phyloP scores from a whole-genome alignment of 2,113 vertebrate species.

The Galeopterus variegatus region DNA sequence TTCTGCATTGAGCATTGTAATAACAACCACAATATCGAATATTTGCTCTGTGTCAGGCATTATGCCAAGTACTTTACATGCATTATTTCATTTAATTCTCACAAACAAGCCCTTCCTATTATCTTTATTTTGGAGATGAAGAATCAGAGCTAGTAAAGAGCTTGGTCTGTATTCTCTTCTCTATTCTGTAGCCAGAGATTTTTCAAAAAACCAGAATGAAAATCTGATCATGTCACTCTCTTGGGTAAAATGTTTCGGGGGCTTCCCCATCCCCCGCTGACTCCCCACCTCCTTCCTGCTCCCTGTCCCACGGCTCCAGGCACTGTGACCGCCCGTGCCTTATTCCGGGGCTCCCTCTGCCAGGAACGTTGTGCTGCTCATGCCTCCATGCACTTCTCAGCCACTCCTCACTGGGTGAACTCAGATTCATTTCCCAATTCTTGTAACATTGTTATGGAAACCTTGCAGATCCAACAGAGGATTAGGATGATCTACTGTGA shows the following conservation, averaged over 20 bases:
- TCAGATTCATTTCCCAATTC: not conserved
- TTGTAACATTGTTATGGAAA: not conserved
- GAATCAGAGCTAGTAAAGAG: not conserved
- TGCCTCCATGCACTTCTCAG: rapidly evolving
- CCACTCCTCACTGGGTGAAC: too few relatives aligned
- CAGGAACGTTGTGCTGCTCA: rapidly evolving
- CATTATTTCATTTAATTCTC: slow-evolving; percentile 17
- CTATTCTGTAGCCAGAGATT: not conserved
- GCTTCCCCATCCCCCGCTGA: not conserved
- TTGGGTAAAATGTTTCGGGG: not conserved
- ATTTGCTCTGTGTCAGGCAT: not conserved
- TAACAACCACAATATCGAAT: not conserved
- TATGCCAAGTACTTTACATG: not conserved
- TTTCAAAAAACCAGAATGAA: not conserved
- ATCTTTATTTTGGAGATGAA: not conserved
- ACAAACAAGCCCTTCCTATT: not conserved
- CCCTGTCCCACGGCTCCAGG: rapidly evolving
- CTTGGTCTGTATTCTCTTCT: not conserved
- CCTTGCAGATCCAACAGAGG: not conserved
- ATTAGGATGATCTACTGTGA: not conserved
- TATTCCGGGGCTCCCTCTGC: rapidly evolving
- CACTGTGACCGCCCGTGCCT: not conserved
- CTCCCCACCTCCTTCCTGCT: rapidly evolving
- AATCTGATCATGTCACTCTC: not conserved
- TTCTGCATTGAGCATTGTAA: not conserved